phyloP scores from a whole-genome alignment of 2,113 vertebrate species.

The Tetraodon nigroviridis region DNA sequence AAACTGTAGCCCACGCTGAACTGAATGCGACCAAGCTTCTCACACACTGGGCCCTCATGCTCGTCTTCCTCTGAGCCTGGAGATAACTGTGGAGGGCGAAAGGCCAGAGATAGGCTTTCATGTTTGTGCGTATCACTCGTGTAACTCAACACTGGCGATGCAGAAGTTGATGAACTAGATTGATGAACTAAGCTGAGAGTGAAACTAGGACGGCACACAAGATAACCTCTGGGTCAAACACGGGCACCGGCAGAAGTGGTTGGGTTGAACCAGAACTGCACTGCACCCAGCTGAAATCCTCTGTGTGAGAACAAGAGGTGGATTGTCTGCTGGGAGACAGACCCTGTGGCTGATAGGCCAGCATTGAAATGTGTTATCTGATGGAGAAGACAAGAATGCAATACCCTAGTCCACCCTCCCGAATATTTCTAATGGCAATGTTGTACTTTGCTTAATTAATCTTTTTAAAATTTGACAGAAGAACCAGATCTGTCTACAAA shows the following conservation, averaged over 20 bases:
- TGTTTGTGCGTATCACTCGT: neutral
- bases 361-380: conserved; percentile 56
- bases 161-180: no score
- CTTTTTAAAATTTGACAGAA: no score
- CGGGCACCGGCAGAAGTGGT: no score
- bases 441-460: no score
- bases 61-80: conserved; percentile 94
- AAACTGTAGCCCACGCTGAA: conserved; percentile 99
- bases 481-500: no score
- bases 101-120: no score
- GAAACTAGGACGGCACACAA: neutral
- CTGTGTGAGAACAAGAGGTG: conserved; percentile 34
- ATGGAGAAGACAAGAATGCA: conserved; percentile 49
- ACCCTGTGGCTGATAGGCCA: conserved; percentile 42
- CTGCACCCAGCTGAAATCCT: conserved; percentile 17
- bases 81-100: conserved; percentile 78
- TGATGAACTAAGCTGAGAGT: neutral
- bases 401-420: conserved; percentile 52
- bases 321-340: conserved; percentile 38
- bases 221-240: no score
- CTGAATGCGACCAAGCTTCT: conserved; percentile 96
- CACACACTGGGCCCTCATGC: conserved; percentile 85
- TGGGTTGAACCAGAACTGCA: conserved; percentile 4
- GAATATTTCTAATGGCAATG: conserved; percentile 41
- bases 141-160: no score